A percentile compares a stretch with the other conserved stretches of the same genome.
Evolutionary conservation across 2,113 vertebrate genomes (phyloP).

Genomic region (Labeo catla): DNA sequence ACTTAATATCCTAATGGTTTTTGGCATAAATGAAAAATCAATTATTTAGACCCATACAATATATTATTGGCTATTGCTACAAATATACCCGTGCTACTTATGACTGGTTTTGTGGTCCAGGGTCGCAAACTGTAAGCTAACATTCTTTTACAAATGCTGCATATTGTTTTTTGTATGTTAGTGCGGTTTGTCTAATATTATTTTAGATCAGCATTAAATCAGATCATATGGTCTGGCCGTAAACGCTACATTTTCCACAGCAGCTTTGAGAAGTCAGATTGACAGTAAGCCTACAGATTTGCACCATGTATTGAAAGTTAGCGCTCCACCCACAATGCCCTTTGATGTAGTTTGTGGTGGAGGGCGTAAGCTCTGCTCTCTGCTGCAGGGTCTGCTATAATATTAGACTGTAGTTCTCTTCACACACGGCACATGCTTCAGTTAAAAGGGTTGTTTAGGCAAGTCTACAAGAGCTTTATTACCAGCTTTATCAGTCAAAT

Average conservation of each 20-base stretch:
- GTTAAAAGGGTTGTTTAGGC: not conserved
- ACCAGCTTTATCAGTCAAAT: not conserved
- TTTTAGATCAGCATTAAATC: not conserved
- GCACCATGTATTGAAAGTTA: constrained; percentile 48
- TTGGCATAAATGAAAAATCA: too few relatives aligned
- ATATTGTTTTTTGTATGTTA: not conserved
- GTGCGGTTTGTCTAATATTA: not conserved
- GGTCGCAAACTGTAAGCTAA: too few relatives aligned
- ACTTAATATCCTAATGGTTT: too few relatives aligned
- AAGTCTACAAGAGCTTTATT: not conserved
- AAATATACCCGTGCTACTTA: too few relatives aligned
- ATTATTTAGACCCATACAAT: too few relatives aligned
- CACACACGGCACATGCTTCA: not conserved
- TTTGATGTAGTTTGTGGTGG: constrained; percentile 20
- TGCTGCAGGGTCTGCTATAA: not conserved
- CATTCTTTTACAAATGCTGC: not conserved
- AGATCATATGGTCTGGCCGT: not conserved
- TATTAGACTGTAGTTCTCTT: not conserved
- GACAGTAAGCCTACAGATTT: constrained; percentile 21
- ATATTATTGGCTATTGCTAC: too few relatives aligned
- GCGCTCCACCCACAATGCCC: constrained; percentile 20
- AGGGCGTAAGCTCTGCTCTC: not conserved
- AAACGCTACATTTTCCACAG: not conserved
- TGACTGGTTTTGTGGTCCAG: too few relatives aligned
- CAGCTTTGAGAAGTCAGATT: constrained; percentile 1